Evolutionary conservation across 2,113 vertebrate species (phyloP), one percentile per base, ranked within the genome.

Genomic region (Odobenus rosmarus): DNA sequence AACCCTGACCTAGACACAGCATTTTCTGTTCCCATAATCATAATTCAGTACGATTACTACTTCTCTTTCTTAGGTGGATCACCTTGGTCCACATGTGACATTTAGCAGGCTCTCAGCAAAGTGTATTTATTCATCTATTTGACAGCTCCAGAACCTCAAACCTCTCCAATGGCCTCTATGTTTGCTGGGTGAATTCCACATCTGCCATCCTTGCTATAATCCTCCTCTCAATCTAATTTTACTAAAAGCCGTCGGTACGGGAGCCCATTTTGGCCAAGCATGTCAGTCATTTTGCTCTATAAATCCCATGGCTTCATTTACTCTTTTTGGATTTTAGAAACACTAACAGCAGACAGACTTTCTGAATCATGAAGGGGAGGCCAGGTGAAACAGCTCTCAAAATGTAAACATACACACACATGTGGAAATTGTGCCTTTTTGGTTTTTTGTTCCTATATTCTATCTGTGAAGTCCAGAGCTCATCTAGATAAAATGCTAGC

Each of bases 401-500:
- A 92, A 81, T n/a, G 19, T 26, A 72, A 69, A 85, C 24, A 95
- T 51, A 61, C 62, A 59, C n/a, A 79, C 19, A 24, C 24, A 31
- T 1, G 26, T 1, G 24, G 15, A 92, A 36, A 79, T 59, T 16
- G 8, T 42, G 21, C 21, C 11, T 14, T 36, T 72, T 62, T 42
- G 53, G 4, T 3, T 28, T 62, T 62, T 85, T 26, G 24, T 46
- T 80, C 95, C 64, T 92, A 0, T 55, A 33, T 81, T 84, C 36
- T 59, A 12, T 59, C 59, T 62, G 4, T 55, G 79, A 79, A 89
- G 62, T 51, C 36, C n/a, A 76, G 67, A 62, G 74, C 28, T 69
- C 51, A 21, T 93, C 86, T 64, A 93, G 89, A 80, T 72, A 61
- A 91, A 87, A 87, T 49, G 46, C 57, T 88, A 61, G 61, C 49